Conservation (phyloP, 2,113 vertebrate species). For the Ceuthmochares aereus region DNA sequence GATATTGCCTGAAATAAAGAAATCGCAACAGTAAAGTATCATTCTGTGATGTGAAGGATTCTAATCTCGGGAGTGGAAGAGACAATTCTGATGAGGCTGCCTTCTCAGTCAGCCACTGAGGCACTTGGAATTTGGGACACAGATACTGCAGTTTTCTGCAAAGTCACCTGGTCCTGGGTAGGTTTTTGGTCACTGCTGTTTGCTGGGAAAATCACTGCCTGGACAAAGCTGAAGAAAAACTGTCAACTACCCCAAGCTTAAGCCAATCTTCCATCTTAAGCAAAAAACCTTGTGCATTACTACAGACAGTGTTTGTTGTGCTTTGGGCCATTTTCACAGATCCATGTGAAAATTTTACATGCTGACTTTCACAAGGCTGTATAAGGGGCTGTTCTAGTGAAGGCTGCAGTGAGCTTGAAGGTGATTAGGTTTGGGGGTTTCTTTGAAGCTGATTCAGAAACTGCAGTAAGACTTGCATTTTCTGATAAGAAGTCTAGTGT, state of each 20-base stretch:
- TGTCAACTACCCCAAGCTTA: not conserved
- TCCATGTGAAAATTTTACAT: accelerated
- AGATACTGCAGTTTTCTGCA: not conserved
- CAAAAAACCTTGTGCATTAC: not conserved
- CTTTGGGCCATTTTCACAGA: not conserved
- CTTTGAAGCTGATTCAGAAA: not conserved
- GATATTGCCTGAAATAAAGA: not conserved
- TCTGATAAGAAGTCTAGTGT: not conserved
- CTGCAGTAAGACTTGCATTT: not conserved
- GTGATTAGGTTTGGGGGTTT: not conserved
- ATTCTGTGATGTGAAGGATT: not conserved
- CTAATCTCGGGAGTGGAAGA: not conserved
- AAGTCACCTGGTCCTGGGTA: not conserved
- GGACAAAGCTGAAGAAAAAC: not conserved
- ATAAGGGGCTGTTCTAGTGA: not conserved
- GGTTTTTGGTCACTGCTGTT: not conserved
- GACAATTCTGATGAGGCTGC: not conserved
- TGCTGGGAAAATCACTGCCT: not conserved
- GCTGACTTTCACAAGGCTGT: not conserved
- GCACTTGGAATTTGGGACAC: not conserved
- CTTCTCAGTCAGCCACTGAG: not conserved
- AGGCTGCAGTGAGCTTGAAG: not conserved
- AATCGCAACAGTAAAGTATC: not conserved
- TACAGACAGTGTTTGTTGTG: not conserved
- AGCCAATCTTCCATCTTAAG: not conserved